Base-by-base conservation (phyloP, 2,113 vertebrate species). In the Xerus inauris region DNA sequence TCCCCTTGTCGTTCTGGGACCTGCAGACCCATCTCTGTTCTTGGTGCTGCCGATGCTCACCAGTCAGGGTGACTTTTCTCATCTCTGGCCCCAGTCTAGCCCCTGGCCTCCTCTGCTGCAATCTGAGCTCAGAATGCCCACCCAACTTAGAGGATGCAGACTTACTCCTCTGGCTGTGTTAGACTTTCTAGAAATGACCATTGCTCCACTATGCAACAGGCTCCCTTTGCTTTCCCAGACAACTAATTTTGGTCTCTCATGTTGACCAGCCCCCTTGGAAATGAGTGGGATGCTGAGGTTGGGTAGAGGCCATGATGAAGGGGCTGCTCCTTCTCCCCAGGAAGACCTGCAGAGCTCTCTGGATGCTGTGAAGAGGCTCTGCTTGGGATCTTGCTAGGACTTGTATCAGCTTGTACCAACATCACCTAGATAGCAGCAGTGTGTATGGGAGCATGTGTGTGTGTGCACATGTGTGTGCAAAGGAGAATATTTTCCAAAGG, bases 401-500 rank as follows among this genome's bases (percentile, higher is more conserved):
- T 38, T n/a, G 2, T 20, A 26, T 88, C 26, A 65, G 45, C 35
- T 79, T 82, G 73, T 40, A 51, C 30, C 26, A 65, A 57, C 10
- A 69, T 42, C 35, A 77, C 45, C 54, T 28, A 88, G 96, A 69
- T 14, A 40, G 82, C 54, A 51, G 79, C 12, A 8, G 9, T 26
- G 28, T 47, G 59, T 54, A 20, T 22, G 13, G 59, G 64, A 62
- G 86, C 8, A 11, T 64, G 19, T 79, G 54, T 72, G 83, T 45
- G 35, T 11, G 28, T 14, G 8, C 20, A 17, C 8, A 3, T 13
- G 40, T 40, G 28, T n/a, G 7, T 28, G 71, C 67, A 72, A 65
- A 11, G 45, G 32, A 49, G 28, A 16, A 20, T 30, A 38, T 47
- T 92, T 67, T 80, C 77, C n/a, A 97, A 89, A 95, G 92, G 51